Evolutionary conservation across 2,797 vertebrate species (phyloP).

Genomic region (Halcyon leucocephala): DNA sequence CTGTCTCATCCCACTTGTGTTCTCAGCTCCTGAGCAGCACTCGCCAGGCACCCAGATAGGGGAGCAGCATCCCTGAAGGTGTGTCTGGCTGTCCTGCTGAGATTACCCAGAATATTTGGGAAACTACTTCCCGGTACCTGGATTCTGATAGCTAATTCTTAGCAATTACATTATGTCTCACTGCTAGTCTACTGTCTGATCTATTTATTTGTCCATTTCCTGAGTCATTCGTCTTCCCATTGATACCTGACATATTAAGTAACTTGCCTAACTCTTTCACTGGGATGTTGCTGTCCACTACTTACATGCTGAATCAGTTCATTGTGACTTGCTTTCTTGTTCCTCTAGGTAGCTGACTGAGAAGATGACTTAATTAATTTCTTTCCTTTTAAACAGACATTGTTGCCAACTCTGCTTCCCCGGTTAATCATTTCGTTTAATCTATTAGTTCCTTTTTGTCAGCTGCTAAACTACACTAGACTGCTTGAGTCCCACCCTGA

Average conservation of each 20-base stretch:
- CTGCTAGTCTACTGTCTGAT: neutral
- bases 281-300: neutral
- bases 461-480: neutral
- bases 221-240: neutral
- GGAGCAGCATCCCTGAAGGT: neutral
- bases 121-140: neutral
- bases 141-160: neutral
- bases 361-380: neutral
- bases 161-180: neutral
- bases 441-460: neutral
- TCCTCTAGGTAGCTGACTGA: neutral
- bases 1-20: accelerated
- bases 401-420: neutral
- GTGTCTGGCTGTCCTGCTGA: neutral
- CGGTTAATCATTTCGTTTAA: neutral
- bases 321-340: neutral
- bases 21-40: neutral
- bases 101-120: neutral
- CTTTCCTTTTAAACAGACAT: neutral
- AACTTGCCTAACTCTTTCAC: neutral
- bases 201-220: constrained; percentile 22
- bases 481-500: neutral
- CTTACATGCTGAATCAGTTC: neutral
- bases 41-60: accelerated
- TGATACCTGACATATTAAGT: neutral